phyloP scores from a whole-genome alignment of 2,113 vertebrate species.

The Pantherophis guttatus region DNA sequence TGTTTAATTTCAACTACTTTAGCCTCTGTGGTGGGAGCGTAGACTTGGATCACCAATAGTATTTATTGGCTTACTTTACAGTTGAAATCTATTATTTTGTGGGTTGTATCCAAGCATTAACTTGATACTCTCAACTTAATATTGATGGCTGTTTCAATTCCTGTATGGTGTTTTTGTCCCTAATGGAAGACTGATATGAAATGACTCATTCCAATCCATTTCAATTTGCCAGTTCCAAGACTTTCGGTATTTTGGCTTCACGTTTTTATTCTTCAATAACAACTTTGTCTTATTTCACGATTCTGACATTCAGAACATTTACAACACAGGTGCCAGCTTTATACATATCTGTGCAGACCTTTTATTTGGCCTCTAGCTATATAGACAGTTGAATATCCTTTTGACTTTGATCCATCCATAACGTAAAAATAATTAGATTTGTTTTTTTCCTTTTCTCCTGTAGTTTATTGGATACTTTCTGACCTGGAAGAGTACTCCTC shows the following conservation, averaged over 20 bases:
- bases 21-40: not conserved
- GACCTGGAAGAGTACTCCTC: not conserved
- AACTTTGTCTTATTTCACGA: not conserved
- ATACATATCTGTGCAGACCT: not conserved
- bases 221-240: not conserved
- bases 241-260: not conserved
- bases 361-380: not conserved
- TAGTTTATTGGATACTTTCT: not conserved
- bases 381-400: not conserved
- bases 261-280: not conserved
- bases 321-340: not conserved
- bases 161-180: not conserved
- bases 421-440: not conserved
- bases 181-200: not conserved
- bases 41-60: not conserved
- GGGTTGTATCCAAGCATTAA: not conserved
- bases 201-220: not conserved
- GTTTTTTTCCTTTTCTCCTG: not conserved
- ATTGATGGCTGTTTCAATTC: not conserved
- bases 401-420: not conserved
- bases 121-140: not conserved
- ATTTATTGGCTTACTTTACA: not conserved
- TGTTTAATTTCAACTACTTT: not conserved
- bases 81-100: not conserved
- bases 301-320: not conserved